Conservation (phyloP, 2,113 vertebrate species). For the Chloropsis cyanopogon region DNA sequence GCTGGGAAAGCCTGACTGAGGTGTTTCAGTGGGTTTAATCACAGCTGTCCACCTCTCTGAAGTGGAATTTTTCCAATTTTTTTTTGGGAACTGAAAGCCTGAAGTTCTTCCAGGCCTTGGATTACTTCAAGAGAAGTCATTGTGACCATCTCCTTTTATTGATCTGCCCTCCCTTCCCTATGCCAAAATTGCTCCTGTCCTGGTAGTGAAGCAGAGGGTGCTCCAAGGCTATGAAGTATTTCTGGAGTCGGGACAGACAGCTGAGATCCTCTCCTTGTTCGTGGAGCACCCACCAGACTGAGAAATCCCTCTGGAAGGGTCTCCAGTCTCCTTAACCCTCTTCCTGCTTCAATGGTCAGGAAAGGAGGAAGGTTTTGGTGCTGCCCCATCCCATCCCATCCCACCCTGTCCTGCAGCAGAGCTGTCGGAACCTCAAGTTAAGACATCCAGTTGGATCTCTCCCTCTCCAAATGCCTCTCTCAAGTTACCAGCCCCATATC, state of each 20-base stretch:
- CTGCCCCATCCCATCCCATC: background rate
- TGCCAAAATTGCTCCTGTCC: background rate
- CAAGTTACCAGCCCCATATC: background rate
- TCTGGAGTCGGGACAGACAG: background rate
- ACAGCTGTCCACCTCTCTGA: background rate
- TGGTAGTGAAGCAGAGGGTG: background rate
- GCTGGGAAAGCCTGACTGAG: background rate
- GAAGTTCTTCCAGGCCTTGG: background rate
- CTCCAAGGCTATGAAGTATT: background rate
- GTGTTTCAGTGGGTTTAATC: background rate
- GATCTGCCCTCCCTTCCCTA: background rate
- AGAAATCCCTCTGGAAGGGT: background rate
- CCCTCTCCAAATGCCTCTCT: background rate
- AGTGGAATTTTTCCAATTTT: background rate
- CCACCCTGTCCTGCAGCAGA: background rate
- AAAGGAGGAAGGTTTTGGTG: background rate
- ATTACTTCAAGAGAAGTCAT: background rate
- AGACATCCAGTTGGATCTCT: background rate
- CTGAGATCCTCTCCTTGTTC: background rate
- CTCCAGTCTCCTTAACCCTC: fast-evolving
- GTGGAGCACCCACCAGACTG: background rate
- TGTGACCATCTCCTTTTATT: fast-evolving
- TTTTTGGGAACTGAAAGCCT: background rate
- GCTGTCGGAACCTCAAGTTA: background rate
- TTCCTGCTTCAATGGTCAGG: background rate